phyloP scores from a whole-genome alignment of 2,888 invertebrate genomes.

The Brachynemurus nebulosus region DNA sequence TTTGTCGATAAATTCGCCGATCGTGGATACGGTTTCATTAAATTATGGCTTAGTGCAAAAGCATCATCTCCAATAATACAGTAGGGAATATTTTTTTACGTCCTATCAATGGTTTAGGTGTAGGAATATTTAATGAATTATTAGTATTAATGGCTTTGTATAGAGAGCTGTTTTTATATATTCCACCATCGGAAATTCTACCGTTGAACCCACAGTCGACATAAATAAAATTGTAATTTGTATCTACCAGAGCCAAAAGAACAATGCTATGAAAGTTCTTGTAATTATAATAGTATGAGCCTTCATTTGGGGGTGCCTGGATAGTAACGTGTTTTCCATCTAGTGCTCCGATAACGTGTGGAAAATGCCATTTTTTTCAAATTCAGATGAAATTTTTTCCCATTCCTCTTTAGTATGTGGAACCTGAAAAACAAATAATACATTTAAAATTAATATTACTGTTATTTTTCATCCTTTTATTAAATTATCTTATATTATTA shows the following conservation, averaged over 20 bases:
- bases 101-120: slow-evolving; percentile 12
- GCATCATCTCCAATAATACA: slow-evolving; percentile 18
- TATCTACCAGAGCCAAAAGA: slow-evolving; percentile 15
- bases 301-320: slow-evolving; percentile 13
- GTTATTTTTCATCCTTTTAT: too few relatives aligned
- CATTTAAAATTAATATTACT: too few relatives aligned
- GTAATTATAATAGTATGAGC: slow-evolving; percentile 17
- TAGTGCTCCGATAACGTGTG: slow-evolving; percentile 14
- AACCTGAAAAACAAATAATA: too few relatives aligned
- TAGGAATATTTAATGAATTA: slow-evolving; percentile 14
- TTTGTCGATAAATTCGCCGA: slow-evolving; percentile 11
- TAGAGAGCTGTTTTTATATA: slow-evolving; percentile 15
- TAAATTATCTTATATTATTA: too few relatives aligned
- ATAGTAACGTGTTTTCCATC: slow-evolving; percentile 17
- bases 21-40: slow-evolving; percentile 15
- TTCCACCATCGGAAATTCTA: slow-evolving; percentile 15
- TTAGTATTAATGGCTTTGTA: slow-evolving; percentile 14
- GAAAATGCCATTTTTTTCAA: slow-evolving; percentile 16
- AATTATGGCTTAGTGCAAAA: slow-evolving; percentile 16
- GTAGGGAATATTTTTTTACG: too few relatives aligned
- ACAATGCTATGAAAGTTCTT: slow-evolving; percentile 15
- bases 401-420: too few relatives aligned
- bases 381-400: slow-evolving; percentile 13
- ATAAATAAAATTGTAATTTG: slow-evolving; percentile 15
- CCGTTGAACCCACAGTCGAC: slow-evolving; percentile 15